phyloP scores from a whole-genome alignment of 1,140 invertebrate species.

The Globodera ellingtonae region DNA sequence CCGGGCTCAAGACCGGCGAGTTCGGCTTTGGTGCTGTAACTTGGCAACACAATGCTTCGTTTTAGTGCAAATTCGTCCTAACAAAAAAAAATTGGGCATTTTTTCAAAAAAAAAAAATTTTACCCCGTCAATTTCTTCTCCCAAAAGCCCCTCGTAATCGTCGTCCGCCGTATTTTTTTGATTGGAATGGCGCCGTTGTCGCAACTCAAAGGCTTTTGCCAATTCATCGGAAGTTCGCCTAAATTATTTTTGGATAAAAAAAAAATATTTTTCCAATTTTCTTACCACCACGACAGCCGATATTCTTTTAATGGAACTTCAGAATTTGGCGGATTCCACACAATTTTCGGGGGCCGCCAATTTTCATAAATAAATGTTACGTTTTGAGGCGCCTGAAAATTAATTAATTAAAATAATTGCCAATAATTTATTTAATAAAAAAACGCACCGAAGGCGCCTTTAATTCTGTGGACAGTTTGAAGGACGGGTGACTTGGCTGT shows the following conservation, averaged over 20 bases:
- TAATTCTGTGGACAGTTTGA: conserved; percentile 60
- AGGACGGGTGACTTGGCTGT: conserved; percentile 44
- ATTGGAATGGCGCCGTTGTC: conserved; percentile 28
- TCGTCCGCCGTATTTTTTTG: conserved; percentile 35
- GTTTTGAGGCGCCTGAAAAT: conserved; percentile 44
- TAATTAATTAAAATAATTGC: too few relatives aligned
- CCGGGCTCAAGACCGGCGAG: conserved; percentile 42
- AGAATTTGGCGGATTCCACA: conserved; percentile 55
- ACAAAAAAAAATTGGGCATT: neutral
- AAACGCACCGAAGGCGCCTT: conserved; percentile 43
- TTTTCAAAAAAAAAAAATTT: neutral
- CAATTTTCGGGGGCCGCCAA: conserved; percentile 23
- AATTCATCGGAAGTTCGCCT: conserved; percentile 25
- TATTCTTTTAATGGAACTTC: conserved; percentile 60
- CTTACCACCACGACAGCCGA: conserved; percentile 35
- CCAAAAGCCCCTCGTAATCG: conserved; percentile 28
- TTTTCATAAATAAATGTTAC: conserved; percentile 38
- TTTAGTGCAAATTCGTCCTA: conserved; percentile 12
- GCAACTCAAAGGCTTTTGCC: conserved; percentile 38
- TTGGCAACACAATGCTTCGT: conserved; percentile 40
- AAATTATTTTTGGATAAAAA: conserved; percentile 2
- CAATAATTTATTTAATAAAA: too few relatives aligned
- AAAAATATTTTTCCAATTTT: neutral
- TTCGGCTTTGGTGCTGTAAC: conserved; percentile 42
- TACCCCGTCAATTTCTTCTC: conserved; percentile 13